These are phyloP conservation scores for Athripsodes cinereus DNA, from an alignment of 2,888 invertebrate genomes.

Conservation along the genomic window DNA sequence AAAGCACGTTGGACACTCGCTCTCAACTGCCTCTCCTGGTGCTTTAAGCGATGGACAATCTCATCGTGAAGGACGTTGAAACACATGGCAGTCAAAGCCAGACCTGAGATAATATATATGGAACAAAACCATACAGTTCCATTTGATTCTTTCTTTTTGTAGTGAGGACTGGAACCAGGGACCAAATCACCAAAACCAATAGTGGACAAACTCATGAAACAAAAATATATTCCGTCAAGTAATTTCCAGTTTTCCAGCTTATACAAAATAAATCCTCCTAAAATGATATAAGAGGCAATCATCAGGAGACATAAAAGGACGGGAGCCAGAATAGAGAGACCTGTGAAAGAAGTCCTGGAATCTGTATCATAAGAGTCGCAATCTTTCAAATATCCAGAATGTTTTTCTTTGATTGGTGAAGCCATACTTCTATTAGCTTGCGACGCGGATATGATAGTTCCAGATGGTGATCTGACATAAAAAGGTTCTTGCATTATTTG, in stretches of 20 bases:
- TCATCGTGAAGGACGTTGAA: slow-evolving; percentile 86
- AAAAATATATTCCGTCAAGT: slow-evolving; percentile 88
- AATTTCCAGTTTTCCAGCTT: slow-evolving; percentile 91
- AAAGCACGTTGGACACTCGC: slow-evolving; percentile 34
- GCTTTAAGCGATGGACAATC: slow-evolving; percentile 73
- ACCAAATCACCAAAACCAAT: slow-evolving; percentile 87
- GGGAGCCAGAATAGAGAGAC: slow-evolving; percentile 79
- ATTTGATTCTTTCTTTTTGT: slow-evolving; percentile 44
- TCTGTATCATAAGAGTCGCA: slow-evolving; percentile 59
- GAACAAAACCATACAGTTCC: slow-evolving; percentile 86
- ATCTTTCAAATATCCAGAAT: slow-evolving; percentile 44
- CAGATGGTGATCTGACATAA: slow-evolving; percentile 55
- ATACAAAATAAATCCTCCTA: slow-evolving; percentile 84
- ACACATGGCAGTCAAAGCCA: slow-evolving; percentile 86
- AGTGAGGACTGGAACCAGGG: slow-evolving; percentile 55
- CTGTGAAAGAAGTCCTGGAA: slow-evolving; percentile 62
- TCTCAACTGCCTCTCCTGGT: slow-evolving; percentile 41
- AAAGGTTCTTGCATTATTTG: slow-evolving; percentile 68
- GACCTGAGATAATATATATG: slow-evolving; percentile 81
- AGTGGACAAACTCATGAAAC: slow-evolving; percentile 91
- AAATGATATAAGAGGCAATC: slow-evolving; percentile 85
- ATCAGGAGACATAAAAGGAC: slow-evolving; percentile 81
- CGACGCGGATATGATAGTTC: slow-evolving; percentile 48
- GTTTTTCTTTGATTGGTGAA: slow-evolving; percentile 45
- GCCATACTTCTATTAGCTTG: slow-evolving; percentile 43